phyloP scores from a whole-genome alignment of 1,140 invertebrate species.

The Drosophila nigrodunni region DNA sequence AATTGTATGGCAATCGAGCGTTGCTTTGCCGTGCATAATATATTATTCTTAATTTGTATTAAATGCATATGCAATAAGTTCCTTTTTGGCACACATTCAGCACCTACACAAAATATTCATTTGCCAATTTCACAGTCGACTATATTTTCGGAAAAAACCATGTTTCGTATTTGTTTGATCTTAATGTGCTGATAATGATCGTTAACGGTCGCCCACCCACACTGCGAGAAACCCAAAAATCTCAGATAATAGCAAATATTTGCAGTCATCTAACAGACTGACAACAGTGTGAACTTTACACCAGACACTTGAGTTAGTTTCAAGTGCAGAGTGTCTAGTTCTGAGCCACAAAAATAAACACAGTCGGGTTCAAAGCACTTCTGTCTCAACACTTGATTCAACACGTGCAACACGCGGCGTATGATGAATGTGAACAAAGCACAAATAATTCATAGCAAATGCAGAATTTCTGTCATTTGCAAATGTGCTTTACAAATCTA shows the following conservation, averaged over 20 bases:
- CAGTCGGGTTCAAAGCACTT: conserved; percentile 6
- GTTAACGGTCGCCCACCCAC: background rate
- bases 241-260: conserved; percentile 3
- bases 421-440: conserved; percentile 41
- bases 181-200: conserved; percentile 26
- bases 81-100: conserved; percentile 17
- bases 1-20: conserved; percentile 22
- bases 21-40: conserved; percentile 13
- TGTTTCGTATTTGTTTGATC: conserved; percentile 23
- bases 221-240: background rate
- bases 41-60: conserved; percentile 3
- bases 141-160: background rate
- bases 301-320: background rate
- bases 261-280: background rate
- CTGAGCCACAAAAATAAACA: conserved; percentile 2
- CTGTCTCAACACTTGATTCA: conserved; percentile 5
- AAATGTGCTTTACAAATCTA: conserved; percentile 12
- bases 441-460: conserved; percentile 9
- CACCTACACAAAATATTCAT: conserved; percentile 14
- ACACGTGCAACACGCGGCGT: conserved; percentile 22
- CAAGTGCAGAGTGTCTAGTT: background rate
- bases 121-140: conserved; percentile 7
- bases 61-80: conserved; percentile 25
- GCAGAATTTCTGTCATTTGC: conserved; percentile 11
- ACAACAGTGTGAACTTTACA: background rate